Percentiles rank a stretch among this genome's conserved stretches.
These are phyloP conservation scores for Argyrosomus japonicus DNA, from an alignment of 2,113 vertebrate species.

Conservation along the genomic window DNA sequence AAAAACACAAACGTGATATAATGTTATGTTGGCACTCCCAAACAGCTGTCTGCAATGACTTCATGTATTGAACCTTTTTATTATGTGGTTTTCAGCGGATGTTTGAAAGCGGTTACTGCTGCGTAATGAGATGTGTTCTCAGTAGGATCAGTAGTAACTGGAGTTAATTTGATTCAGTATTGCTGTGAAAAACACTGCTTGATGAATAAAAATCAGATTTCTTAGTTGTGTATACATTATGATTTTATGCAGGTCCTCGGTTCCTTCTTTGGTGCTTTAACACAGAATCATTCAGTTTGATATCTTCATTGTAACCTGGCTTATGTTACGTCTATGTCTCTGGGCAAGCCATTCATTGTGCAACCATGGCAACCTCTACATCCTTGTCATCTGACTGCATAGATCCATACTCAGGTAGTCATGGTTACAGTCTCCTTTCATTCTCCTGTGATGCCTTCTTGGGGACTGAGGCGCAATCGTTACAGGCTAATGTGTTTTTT, in stretches of 20 bases:
- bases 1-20: neutral
- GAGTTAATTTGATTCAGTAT: neutral
- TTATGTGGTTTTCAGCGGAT: neutral
- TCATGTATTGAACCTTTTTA: neutral
- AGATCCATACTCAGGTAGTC: conserved; percentile 72
- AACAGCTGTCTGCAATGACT: neutral
- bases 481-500: conserved; percentile 16
- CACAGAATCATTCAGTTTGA: neutral
- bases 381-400: conserved; percentile 60
- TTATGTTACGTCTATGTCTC: conserved; percentile 47
- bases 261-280: neutral
- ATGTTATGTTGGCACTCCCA: neutral
- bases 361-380: conserved; percentile 74
- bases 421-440: conserved; percentile 75
- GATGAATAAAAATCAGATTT: too few species aligned
- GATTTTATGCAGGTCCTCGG: neutral
- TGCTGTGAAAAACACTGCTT: neutral
- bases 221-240: too few species aligned
- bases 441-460: conserved; percentile 51
- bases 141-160: neutral
- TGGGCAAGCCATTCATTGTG: conserved; percentile 54
- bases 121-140: neutral
- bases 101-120: neutral
- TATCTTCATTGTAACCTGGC: neutral
- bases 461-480: conserved; percentile 39